phyloP scores from a whole-genome alignment of 2,888 invertebrate species.

The Hydropsyche betteni region DNA sequence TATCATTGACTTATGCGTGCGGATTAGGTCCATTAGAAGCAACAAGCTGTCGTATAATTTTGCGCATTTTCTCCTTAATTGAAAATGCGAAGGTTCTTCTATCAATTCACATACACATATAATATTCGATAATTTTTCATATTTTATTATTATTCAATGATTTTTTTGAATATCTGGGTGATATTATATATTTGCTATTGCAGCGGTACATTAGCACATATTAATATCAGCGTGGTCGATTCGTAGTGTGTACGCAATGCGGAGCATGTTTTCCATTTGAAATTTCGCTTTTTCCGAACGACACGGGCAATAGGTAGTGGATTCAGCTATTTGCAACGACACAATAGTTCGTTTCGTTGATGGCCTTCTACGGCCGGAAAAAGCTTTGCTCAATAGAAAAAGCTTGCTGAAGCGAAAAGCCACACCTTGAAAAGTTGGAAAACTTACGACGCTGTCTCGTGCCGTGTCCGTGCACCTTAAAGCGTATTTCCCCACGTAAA shows the following conservation, averaged over 20 bases:
- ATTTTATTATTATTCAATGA: neutral
- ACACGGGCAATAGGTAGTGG: neutral
- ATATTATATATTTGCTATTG: neutral
- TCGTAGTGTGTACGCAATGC: neutral
- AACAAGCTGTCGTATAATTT: no score
- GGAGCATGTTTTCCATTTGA: slow-evolving; percentile 13
- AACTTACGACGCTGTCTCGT: neutral
- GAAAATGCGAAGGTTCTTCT: neutral
- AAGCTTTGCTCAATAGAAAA: slow-evolving; percentile 8
- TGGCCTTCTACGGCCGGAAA: slow-evolving; percentile 17
- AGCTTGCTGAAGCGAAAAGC: slow-evolving; percentile 14
- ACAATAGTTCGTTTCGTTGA: slow-evolving; percentile 31
- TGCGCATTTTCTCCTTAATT: neutral
- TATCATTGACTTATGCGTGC: neutral
- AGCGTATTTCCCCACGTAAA: neutral
- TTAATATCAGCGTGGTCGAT: neutral
- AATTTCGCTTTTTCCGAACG: neutral
- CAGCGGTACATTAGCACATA: neutral
- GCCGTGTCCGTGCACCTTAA: slow-evolving; percentile 1
- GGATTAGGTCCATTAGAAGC: no score
- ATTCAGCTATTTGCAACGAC: slow-evolving; percentile 7
- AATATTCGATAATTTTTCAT: neutral
- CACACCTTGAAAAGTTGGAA: slow-evolving; percentile 17
- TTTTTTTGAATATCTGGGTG: neutral
- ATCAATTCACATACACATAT: neutral